phyloP scores from a whole-genome alignment of 2,888 invertebrate species.

The Helleia helle region DNA sequence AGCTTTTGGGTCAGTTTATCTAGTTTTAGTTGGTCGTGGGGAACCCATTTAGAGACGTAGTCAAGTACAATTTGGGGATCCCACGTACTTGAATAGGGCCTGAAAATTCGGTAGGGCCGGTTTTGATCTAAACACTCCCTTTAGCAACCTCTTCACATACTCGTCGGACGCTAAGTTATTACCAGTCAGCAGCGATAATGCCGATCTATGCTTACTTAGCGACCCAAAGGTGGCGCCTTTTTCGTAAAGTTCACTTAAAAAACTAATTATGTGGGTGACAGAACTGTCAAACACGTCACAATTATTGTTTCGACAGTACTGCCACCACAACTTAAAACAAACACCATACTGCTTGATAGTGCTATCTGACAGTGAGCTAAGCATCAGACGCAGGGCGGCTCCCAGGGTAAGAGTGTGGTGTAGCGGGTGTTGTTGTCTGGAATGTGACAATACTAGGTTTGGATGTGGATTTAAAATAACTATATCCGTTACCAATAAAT shows the following conservation, averaged over 20 bases:
- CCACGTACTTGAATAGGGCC: conserved; percentile 20
- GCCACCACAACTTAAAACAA: background rate
- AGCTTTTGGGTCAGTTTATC: conserved; percentile 3
- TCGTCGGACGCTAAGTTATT: background rate
- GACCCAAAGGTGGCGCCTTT: no score
- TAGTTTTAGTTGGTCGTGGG: background rate
- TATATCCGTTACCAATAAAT: background rate
- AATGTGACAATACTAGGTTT: background rate
- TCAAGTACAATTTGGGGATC: conserved; percentile 21
- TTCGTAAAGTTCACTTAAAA: background rate
- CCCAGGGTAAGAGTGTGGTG: background rate
- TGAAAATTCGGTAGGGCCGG: no score
- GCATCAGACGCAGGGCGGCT: background rate
- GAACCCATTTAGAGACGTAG: background rate
- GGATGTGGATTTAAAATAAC: background rate
- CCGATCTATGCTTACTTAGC: no score
- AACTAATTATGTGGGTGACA: background rate
- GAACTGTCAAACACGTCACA: background rate
- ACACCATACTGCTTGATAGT: background rate
- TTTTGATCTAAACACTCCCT: background rate
- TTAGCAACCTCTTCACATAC: background rate
- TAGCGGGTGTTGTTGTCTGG: background rate
- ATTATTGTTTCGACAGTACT: background rate
- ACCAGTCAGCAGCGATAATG: no score
- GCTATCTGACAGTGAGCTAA: background rate